A percentile compares a stretch with the other conserved stretches of the same genome.
phyloP scores from a whole-genome alignment of 2,113 vertebrate genomes.

The Sylvilagus bachmani region DNA sequence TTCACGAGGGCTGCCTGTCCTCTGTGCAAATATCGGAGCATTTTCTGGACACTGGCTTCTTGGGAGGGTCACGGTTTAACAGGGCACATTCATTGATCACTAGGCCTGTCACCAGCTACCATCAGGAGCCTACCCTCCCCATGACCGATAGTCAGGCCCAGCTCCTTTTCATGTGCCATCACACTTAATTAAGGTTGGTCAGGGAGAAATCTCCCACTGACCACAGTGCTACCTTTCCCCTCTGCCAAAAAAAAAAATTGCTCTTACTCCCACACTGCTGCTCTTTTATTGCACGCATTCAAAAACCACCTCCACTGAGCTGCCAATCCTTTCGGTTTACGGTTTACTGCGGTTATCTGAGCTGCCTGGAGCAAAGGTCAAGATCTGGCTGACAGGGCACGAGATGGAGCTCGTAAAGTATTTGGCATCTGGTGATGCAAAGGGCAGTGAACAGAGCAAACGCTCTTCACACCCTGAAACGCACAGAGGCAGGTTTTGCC shows the following conservation, averaged over 20 bases:
- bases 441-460: not conserved
- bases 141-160: conserved; percentile 83
- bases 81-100: conserved; percentile 86
- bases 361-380: conserved; percentile 53
- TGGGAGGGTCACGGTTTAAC: conserved; percentile 85
- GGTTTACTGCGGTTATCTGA: conserved; percentile 44
- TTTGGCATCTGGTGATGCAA: not conserved
- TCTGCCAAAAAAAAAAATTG: not conserved
- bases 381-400: not conserved
- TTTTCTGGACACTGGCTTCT: conserved; percentile 83
- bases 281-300: conserved; percentile 61
- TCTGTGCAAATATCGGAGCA: conserved; percentile 67
- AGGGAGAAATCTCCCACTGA: conserved; percentile 77
- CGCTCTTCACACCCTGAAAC: not conserved
- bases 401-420: not conserved
- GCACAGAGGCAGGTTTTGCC: not conserved
- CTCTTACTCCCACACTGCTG: not conserved
- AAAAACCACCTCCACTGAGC: not conserved
- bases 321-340: conserved; percentile 63
- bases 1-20: conserved; percentile 73
- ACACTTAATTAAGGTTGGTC: conserved; percentile 85
- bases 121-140: conserved; percentile 85
- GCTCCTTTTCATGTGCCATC: conserved; percentile 87
- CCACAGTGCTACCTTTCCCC: conserved; percentile 39
- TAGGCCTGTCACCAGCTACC: conserved; percentile 85